Base-by-base conservation (phyloP, 2,888 invertebrate genomes). In the Nebria salina region DNA sequence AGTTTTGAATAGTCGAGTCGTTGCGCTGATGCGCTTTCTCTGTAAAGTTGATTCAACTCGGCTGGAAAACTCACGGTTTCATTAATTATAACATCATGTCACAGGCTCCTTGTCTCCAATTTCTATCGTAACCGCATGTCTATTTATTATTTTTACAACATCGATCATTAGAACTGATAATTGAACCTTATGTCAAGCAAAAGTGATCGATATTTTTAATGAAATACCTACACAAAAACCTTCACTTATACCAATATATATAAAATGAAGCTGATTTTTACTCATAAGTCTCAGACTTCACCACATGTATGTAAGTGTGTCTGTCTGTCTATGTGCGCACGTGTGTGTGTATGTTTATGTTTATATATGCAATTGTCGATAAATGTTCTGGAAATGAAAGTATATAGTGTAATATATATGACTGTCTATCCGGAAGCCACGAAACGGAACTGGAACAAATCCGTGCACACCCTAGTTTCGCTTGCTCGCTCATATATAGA, bases 301-400 rank as follows among this genome's bases (percentile, higher is more conserved):
- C 20, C 20, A 20, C 20, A 34, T 34, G 4, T 34, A 34, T 34
- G 8, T 8, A 54, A 3, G 8, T 54, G 4, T 54, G 8, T 54
- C 8, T 54, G 1, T 54, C 7, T 11, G 8, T 11, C 2, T 54
- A 4, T 54, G 54, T 54, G n/a, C n/a, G n/a, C n/a, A n/a, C n/a
- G 13, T 34, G 8, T 54, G 54, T 54, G 7, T 43, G 6, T 43
- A 1, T 43, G 9, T 43, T 9, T 9, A 54, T 54, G 11, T 54
- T 54, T 54, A 54, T 54, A 1, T 54, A 54, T 54, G 54, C 54
- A 54, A 54, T 54, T 54, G 7, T 13, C 54, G 54, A 54, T 54
- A 54, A 54, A 54, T 54, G 54, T 54, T 54, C 54, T 54, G 54
- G 54, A 54, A 54, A 54, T 54, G 54, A 54, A 54, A 54, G 54